phyloP scores from a whole-genome alignment of 1,140 invertebrate genomes.

The Amphibalanus amphitrite region DNA sequence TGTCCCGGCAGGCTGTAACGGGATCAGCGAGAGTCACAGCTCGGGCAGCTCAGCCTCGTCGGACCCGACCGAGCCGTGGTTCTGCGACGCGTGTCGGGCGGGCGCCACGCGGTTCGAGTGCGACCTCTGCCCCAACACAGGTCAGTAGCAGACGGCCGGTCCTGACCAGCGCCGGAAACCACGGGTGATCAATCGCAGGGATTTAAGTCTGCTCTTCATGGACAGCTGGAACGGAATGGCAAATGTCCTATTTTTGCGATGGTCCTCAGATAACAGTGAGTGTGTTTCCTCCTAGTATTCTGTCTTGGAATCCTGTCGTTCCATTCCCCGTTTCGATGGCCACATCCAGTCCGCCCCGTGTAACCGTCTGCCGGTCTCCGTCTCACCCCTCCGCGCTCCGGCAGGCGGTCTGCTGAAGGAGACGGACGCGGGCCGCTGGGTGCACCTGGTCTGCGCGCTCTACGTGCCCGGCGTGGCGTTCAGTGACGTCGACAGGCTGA shows the following conservation, averaged over 20 bases:
- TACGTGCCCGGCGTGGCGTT: conserved; percentile 95
- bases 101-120: conserved; percentile 67
- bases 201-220: too few species aligned
- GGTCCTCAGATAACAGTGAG: too few species aligned
- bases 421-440: conserved; percentile 91
- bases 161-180: too few species aligned
- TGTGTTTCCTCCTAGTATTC: too few species aligned
- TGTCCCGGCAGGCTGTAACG: conserved; percentile 57
- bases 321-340: background rate
- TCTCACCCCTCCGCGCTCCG: background rate
- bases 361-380: background rate
- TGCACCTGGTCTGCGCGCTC: conserved; percentile 89
- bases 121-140: conserved; percentile 67
- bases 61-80: conserved; percentile 84
- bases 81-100: conserved; percentile 93
- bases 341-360: background rate
- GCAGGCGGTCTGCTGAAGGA: conserved; percentile 60
- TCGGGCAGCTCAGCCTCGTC: conserved; percentile 76
- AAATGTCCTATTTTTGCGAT: too few species aligned
- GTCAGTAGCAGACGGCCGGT: conserved; percentile 26
- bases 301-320: background rate
- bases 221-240: too few species aligned
- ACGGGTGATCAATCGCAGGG: too few species aligned
- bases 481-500: conserved; percentile 50
- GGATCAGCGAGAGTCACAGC: conserved; percentile 81